These are phyloP conservation scores for Brienomyrus brachyistius DNA, from an alignment of 2,113 vertebrate genomes.

Conservation along the genomic window DNA sequence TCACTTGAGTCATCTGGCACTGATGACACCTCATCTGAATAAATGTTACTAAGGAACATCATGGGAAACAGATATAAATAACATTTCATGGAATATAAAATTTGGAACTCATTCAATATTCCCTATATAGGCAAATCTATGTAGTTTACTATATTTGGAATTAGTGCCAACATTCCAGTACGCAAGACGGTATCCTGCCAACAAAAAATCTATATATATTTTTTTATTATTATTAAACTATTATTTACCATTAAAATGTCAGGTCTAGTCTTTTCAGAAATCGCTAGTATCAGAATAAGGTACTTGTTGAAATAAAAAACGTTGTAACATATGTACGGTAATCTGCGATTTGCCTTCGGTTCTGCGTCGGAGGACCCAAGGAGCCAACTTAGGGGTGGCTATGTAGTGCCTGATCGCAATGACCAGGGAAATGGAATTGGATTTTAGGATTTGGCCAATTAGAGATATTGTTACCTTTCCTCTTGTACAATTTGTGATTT, in stretches of 20 bases:
- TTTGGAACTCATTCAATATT: neutral
- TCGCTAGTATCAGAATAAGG: neutral
- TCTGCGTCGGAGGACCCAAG: neutral
- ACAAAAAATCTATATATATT: neutral
- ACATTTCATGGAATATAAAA: neutral
- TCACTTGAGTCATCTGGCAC: neutral
- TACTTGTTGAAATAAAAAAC: neutral
- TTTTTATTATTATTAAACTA: neutral
- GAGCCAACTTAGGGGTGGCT: neutral
- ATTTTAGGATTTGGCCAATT: neutral
- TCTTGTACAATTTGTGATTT: neutral
- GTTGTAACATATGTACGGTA: neutral
- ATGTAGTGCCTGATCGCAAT: neutral
- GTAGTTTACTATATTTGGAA: neutral
- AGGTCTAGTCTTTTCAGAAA: neutral
- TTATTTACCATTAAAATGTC: neutral
- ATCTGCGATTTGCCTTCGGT: neutral
- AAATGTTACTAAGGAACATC: neutral
- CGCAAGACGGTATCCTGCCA: neutral
- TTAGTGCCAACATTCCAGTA: neutral
- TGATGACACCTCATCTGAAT: neutral
- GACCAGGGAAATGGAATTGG: neutral
- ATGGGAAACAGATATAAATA: neutral
- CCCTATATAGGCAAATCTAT: neutral
- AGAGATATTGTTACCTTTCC: neutral